Base-by-base conservation (phyloP, 2,888 invertebrate genomes). In the Hanleya hanleyi region DNA sequence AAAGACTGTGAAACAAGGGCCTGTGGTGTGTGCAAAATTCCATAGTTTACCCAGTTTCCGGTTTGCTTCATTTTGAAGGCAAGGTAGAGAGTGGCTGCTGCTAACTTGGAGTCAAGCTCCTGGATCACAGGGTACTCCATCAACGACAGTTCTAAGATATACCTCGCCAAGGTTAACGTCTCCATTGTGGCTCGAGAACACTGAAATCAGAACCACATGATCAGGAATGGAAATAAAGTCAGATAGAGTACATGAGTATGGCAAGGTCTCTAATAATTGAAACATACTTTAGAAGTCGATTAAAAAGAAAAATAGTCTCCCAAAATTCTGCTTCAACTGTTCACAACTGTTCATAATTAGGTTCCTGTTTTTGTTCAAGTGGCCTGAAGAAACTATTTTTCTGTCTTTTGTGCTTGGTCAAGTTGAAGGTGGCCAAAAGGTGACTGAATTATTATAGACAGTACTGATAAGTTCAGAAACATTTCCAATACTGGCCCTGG, bases 91-190 rank as follows among this genome's bases (percentile, higher is more conserved):
- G 96, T 94, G 51, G 97, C 96, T 51, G 96, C 95, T 32, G 98
- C 99, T 92, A 98, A 92, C 92, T 95, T 94, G 70, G 97, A 97
- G 91, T 99, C 99, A 9, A 95, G 94, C 75, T 93, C 92, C 41
- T 92, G 91, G 78, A 96, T 93, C 71, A 96, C 94, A 15, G 93
- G 92, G 91, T 98, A 98, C 89, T 98, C 97, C 94, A 98, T 95
- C 77, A 99, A 92, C 1, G 97, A 95, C 88, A 94, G 94, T 91
- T 99, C 99, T 87, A 99, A 93, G 87, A 99, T 95, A 92, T 94
- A 99, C 77, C 99, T 94, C 36, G 98, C 97, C 86, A 99, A 92
- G 0, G 99, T 99, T 82, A 99, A 92, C 32, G 95, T 95, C 68
- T 96, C 95, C 97, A 99, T 97, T 36, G 95, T 94, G 68, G 96